Evolutionary conservation across 2,113 vertebrate species (phyloP).

Genomic region (Fulmarus glacialis): DNA sequence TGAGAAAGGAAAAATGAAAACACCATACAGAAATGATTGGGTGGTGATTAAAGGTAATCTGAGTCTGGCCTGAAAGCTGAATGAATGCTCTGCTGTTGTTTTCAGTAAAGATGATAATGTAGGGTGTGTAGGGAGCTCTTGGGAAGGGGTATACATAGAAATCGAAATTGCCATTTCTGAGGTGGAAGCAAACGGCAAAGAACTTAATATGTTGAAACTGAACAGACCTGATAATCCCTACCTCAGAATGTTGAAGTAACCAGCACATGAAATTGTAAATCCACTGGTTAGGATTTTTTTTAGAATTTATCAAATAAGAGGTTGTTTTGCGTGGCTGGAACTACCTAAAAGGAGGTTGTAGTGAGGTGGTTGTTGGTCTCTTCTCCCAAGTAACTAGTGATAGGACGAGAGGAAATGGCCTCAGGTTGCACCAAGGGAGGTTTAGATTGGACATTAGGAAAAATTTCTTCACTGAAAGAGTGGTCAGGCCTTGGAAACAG

Average conservation of each 20-base stretch:
- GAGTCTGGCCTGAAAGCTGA: neutral
- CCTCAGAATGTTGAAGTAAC: neutral
- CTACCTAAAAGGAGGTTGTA: no score
- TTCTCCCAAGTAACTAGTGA: no score
- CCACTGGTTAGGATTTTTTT: neutral
- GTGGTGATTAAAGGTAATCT: slow-evolving; percentile 18
- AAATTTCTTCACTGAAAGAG: no score
- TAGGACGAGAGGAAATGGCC: no score
- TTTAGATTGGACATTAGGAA: no score
- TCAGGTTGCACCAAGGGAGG: no score
- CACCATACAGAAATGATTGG: neutral
- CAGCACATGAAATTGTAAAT: neutral
- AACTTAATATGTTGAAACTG: neutral
- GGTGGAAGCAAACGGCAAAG: neutral
- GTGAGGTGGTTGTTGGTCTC: no score
- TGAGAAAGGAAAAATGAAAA: neutral
- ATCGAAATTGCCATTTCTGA: slow-evolving; percentile 5
- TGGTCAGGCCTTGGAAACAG: no score
- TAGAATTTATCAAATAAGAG: neutral
- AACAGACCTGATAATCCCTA: neutral
- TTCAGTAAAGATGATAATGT: neutral
- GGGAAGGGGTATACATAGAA: neutral
- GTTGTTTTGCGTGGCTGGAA: neutral
- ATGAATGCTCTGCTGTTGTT: neutral
- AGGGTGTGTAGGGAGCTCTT: neutral